Conservation (phyloP, 1,140 invertebrate species). For the Drosophila miranda region DNA sequence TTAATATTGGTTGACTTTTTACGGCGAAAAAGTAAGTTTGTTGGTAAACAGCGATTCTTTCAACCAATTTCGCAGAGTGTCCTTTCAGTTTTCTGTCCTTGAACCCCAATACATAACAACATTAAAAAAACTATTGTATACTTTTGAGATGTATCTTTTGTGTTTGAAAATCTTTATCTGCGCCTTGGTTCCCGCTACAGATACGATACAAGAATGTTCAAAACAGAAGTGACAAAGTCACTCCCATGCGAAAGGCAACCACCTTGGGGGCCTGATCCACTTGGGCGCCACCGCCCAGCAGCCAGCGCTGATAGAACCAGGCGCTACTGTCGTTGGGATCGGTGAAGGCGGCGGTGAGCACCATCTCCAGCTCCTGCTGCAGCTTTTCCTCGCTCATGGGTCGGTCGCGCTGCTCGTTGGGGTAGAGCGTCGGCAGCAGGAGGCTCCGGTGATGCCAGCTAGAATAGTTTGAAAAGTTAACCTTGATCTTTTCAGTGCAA, state of each 20-base stretch:
- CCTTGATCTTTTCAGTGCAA: slow-evolving; percentile 91
- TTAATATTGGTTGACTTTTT: too few species aligned
- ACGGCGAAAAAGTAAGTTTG: too few species aligned
- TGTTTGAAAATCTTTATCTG: too few species aligned
- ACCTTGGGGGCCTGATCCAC: slow-evolving; percentile 55
- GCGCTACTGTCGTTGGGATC: slow-evolving; percentile 98
- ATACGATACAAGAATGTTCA: too few species aligned
- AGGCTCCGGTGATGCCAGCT: slow-evolving; percentile 99
- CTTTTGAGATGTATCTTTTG: too few species aligned
- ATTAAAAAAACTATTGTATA: too few species aligned
- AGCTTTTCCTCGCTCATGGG: slow-evolving; percentile 85
- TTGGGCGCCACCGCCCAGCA: slow-evolving; percentile 86
- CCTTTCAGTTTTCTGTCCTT: too few species aligned
- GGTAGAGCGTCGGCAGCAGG: slow-evolving; percentile 90
- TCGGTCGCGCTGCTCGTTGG: slow-evolving; percentile 82
- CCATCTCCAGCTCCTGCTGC: slow-evolving; percentile 90
- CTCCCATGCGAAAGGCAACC: slow-evolving; percentile 81
- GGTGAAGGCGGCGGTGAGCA: slow-evolving; percentile 97
- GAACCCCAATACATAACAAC: too few species aligned
- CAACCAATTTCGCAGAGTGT: too few species aligned
- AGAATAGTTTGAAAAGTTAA: slow-evolving; percentile 99
- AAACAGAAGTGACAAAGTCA: too few species aligned
- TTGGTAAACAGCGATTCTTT: too few species aligned
- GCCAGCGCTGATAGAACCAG: slow-evolving; percentile 98
- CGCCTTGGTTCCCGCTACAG: too few species aligned